Evolutionary conservation across 2,888 invertebrate species (phyloP).

Genomic region (Hyposoter dolosus): DNA sequence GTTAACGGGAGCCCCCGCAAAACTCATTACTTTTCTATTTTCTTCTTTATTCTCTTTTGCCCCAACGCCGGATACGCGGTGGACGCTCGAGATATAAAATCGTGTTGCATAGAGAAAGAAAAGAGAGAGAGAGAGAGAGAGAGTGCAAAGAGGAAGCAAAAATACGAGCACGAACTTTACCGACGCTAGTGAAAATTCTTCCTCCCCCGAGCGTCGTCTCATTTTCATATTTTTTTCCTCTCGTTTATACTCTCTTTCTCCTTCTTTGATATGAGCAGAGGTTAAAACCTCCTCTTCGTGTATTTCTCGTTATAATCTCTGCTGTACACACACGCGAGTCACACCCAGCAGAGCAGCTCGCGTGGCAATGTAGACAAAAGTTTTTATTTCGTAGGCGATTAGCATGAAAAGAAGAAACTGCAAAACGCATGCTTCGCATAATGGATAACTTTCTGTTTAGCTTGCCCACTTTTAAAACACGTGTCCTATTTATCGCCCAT

Average conservation of each 20-base stretch:
- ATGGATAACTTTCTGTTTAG: conserved; percentile 13
- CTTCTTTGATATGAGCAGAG: conserved; percentile 6
- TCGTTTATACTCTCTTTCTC: conserved; percentile 20
- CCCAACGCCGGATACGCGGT: conserved; percentile 31
- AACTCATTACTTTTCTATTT: conserved; percentile 74
- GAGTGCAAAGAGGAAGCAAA: conserved; percentile 33
- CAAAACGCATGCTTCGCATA: conserved; percentile 31
- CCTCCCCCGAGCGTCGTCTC: conserved; percentile 40
- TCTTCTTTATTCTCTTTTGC: conserved; percentile 67
- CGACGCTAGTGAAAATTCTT: conserved; percentile 61
- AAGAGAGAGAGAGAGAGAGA: conserved; percentile 25
- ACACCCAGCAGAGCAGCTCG: conserved; percentile 1
- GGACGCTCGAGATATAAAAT: conserved; percentile 62
- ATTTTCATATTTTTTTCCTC: conserved; percentile 54
- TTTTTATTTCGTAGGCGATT: conserved; percentile 33
- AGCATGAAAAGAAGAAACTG: conserved; percentile 41
- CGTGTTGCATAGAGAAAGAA: conserved; percentile 44
- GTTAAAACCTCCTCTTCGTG: conserved; percentile 49
- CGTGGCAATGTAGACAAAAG: conserved; percentile 35
- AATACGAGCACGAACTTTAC: conserved; percentile 45
- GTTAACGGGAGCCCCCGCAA: conserved; percentile 70
- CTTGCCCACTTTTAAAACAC: background rate
- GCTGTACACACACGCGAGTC: conserved; percentile 43
- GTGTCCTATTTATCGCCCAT: conserved; percentile 16
- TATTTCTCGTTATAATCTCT: conserved; percentile 62